phyloP scores from a whole-genome alignment of 1,140 invertebrate genomes.

The Brachionus plicatilis region DNA sequence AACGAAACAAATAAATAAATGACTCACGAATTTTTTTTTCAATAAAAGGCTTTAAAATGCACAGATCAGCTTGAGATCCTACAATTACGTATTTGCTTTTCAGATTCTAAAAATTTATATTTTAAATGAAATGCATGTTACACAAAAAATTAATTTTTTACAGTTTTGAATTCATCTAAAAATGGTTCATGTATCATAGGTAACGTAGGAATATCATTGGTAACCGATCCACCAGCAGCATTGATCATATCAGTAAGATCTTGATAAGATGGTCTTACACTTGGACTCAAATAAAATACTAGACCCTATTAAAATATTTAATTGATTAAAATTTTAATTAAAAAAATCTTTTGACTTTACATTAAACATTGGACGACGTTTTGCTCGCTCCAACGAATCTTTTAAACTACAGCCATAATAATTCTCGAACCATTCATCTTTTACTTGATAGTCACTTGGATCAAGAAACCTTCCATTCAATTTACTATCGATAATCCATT shows the following conservation, averaged over 20 bases:
- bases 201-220: background rate
- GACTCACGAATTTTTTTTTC: slow-evolving; percentile 30
- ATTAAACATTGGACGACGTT: background rate
- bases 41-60: slow-evolving; percentile 25
- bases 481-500: slow-evolving; percentile 32
- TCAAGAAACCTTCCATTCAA: slow-evolving; percentile 21
- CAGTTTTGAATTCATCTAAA: slow-evolving; percentile 9
- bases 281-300: slow-evolving; percentile 36
- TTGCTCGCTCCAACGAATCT: slow-evolving; percentile 3
- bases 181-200: background rate
- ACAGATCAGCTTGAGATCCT: slow-evolving; percentile 25
- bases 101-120: background rate
- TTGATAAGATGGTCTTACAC: slow-evolving; percentile 22
- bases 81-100: slow-evolving; percentile 27
- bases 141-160: background rate
- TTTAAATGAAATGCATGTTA: background rate
- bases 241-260: slow-evolving; percentile 27
- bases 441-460: background rate
- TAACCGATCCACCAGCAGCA: background rate
- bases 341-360: background rate
- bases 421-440: slow-evolving; percentile 33
- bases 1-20: no score
- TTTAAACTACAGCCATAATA: slow-evolving; percentile 16
- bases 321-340: background rate
- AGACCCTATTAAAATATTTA: background rate